A percentile compares a stretch with the other conserved stretches of the same genome.
Conservation (phyloP, 1,140 invertebrate genomes). For the Aporrectodea caliginosa region DNA sequence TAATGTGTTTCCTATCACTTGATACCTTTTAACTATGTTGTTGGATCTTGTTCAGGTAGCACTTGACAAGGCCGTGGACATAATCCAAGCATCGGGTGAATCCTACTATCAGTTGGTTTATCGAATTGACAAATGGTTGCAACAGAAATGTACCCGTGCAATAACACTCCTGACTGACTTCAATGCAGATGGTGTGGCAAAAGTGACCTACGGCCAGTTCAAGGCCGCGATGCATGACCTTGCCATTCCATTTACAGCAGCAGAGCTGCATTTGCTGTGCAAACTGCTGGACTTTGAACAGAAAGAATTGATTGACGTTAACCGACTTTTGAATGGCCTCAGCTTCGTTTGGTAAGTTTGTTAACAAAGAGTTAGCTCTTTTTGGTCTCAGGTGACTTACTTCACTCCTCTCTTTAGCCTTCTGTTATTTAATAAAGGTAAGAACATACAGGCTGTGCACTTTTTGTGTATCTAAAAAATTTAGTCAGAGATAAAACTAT, state of each 20-base stretch:
- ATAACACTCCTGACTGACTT: slow-evolving; percentile 21
- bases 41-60: too few relatives aligned
- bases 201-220: slow-evolving; percentile 46
- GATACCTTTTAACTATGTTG: too few relatives aligned
- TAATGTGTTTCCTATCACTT: too few relatives aligned
- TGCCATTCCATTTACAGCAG: slow-evolving; percentile 40
- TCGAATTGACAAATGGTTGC: slow-evolving; percentile 46
- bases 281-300: slow-evolving; percentile 46
- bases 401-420: too few relatives aligned
- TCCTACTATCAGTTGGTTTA: slow-evolving; percentile 42
- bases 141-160: slow-evolving; percentile 34
- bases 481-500: too few relatives aligned
- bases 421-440: too few relatives aligned
- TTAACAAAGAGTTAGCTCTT: too few relatives aligned
- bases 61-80: slow-evolving; percentile 30
- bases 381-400: too few relatives aligned
- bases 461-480: too few relatives aligned
- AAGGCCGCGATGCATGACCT: slow-evolving; percentile 50
- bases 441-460: too few relatives aligned
- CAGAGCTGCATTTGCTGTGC: slow-evolving; percentile 46
- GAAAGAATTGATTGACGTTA: slow-evolving; percentile 45
- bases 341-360: slow-evolving; percentile 22
- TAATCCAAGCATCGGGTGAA: slow-evolving; percentile 38
- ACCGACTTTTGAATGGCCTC: slow-evolving; percentile 43
- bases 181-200: slow-evolving; percentile 38